Base-by-base conservation (phyloP, 2,888 invertebrate species). In the Bellardia bayeri region DNA sequence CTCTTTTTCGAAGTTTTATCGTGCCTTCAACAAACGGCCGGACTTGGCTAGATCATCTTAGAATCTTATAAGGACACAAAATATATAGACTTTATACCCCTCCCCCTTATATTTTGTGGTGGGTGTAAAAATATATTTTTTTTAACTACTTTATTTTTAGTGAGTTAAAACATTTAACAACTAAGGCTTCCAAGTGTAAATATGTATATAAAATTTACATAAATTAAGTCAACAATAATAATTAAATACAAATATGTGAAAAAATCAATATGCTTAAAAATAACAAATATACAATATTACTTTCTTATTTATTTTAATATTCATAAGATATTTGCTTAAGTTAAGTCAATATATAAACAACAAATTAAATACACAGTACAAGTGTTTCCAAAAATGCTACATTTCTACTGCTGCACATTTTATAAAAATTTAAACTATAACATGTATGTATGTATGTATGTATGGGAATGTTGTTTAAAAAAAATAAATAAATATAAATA, bases 291-390 rank as follows among this genome's bases (percentile, higher is more conserved):
- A 51, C 2, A 14, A 8, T 56, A 56, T 56, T 56, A 7, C 23
- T 56, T 56, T 56, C 23, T 56, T 23, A 56, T 56, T 16, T 56
- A 56, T 7, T 8, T 56, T 8, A n/a, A 16, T 56, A 56, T 56
- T 5, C 16, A 56, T 5, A n/a, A 16, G 23, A 56, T 61, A 61
- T 61, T 61, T 61, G 13, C 33, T 8, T 61, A 61, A 61, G 33
- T 61, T 61, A 33, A 61, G 33, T 61, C 61, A 61, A 61, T 30
- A 61, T 61, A 33, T 5, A 61, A 7, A 13, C 8, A 61, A 63
- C 11, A 30, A 30, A 23, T 51, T 51, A 30, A 58, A 58, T 58
- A 37, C 51, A 63, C 3, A 63, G 37, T 6, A 63, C 3, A 63
- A 63, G 14, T 37, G 37, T 63, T 37, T 2, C 3, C 4, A 23